Evolutionary conservation across 1,140 invertebrate genomes (phyloP).

Genomic region (Zaprionus ghesquierei): DNA sequence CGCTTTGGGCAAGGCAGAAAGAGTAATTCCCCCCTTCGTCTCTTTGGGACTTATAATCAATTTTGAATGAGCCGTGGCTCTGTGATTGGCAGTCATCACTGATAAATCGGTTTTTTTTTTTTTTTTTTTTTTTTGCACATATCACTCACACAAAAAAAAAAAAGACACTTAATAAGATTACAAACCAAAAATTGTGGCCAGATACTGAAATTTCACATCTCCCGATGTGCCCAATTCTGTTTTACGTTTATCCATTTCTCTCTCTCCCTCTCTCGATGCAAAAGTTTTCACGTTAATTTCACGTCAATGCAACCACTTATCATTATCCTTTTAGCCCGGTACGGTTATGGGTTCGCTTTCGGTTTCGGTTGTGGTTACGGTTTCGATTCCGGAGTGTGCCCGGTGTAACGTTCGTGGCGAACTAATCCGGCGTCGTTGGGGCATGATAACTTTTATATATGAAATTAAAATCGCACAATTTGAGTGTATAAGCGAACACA

Average conservation of each 20-base stretch:
- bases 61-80: background rate
- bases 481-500: background rate
- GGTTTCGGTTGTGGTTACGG: background rate
- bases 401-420: slow-evolving; percentile 24
- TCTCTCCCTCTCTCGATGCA: too few relatives aligned
- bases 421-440: slow-evolving; percentile 49
- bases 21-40: background rate
- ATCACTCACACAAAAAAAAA: slow-evolving; percentile 18
- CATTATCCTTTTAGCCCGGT: background rate
- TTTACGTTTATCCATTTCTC: background rate
- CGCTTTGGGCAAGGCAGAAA: background rate
- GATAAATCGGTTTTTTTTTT: background rate
- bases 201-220: slow-evolving; percentile 53
- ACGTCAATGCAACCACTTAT: background rate
- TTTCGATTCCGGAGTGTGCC: background rate
- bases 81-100: background rate
- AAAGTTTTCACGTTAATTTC: background rate
- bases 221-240: slow-evolving; percentile 42
- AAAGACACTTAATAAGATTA: slow-evolving; percentile 6
- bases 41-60: background rate
- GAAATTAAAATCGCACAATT: slow-evolving; percentile 43
- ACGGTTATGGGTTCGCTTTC: background rate
- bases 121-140: background rate
- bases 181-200: slow-evolving; percentile 63
- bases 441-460: slow-evolving; percentile 65